Conservation (phyloP, 2,888 invertebrate genomes). For the Ormyrus rosae region DNA sequence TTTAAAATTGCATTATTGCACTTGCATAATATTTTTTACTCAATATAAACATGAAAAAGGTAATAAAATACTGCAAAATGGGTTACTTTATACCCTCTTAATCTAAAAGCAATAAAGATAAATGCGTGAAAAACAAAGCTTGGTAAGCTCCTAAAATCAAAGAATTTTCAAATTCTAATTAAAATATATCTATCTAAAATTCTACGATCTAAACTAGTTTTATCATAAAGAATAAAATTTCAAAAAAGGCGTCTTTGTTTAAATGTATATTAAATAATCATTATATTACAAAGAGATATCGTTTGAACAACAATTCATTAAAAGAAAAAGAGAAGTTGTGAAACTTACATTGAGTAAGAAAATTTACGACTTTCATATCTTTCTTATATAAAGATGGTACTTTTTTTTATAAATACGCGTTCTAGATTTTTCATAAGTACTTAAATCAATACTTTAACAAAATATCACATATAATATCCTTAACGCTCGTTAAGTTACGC, state of each 20-base stretch:
- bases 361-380: slow-evolving; percentile 6
- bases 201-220: slow-evolving; percentile 37
- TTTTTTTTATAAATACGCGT: slow-evolving; percentile 23
- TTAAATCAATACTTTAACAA: slow-evolving; percentile 30
- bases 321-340: slow-evolving; percentile 26
- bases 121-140: background rate
- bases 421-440: background rate
- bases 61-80: too few relatives aligned
- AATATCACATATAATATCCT: background rate
- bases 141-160: background rate
- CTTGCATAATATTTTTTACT: too few relatives aligned
- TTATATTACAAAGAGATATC: slow-evolving; percentile 40
- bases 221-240: slow-evolving; percentile 43
- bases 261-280: slow-evolving; percentile 46
- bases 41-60: too few relatives aligned
- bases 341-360: slow-evolving; percentile 1
- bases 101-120: background rate
- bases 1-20: too few relatives aligned
- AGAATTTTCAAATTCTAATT: background rate
- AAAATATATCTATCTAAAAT: slow-evolving; percentile 35
- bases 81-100: too few relatives aligned
- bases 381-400: slow-evolving; percentile 1
- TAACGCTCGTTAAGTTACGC: slow-evolving; percentile 18
- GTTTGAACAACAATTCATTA: slow-evolving; percentile 26
- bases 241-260: slow-evolving; percentile 23